These are phyloP conservation scores for Wasmannia auropunctata DNA, from an alignment of 1,140 invertebrate species.

Conservation along the genomic window DNA sequence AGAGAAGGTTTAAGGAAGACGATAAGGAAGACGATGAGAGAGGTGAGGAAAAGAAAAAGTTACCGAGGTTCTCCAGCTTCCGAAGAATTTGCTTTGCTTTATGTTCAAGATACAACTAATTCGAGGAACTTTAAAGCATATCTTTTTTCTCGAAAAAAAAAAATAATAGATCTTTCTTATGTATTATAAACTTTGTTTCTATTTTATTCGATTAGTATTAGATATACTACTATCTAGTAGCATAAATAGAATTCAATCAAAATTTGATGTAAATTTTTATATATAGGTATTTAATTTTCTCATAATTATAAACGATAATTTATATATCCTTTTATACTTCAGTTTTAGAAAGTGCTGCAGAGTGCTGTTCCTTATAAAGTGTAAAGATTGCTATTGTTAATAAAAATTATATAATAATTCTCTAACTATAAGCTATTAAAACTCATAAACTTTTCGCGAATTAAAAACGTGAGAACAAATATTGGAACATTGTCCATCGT, in stretches of 20 bases:
- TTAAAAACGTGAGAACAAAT: neutral
- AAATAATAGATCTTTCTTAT: neutral
- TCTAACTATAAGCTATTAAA: neutral
- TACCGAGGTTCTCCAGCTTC: constrained; percentile 42
- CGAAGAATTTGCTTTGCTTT: constrained; percentile 30
- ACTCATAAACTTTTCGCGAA: neutral
- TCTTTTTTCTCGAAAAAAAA: neutral
- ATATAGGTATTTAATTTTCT: neutral
- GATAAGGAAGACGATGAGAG: constrained; percentile 24
- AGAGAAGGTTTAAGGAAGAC: constrained; percentile 28
- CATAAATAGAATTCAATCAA: no score
- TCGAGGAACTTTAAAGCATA: constrained; percentile 39
- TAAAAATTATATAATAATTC: neutral
- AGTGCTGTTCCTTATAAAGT: neutral
- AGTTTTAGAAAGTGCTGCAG: neutral
- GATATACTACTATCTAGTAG: no score
- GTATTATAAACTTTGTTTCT: neutral
- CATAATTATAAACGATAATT: neutral
- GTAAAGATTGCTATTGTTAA: neutral
- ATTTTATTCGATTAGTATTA: neutral
- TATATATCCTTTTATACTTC: no score
- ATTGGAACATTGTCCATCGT: neutral
- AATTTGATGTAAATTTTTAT: neutral
- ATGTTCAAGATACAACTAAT: constrained; percentile 59
- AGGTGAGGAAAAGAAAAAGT: constrained; percentile 34